These are phyloP conservation scores for Cryptus armator DNA, from an alignment of 2,888 invertebrate genomes.

Conservation along the genomic window DNA sequence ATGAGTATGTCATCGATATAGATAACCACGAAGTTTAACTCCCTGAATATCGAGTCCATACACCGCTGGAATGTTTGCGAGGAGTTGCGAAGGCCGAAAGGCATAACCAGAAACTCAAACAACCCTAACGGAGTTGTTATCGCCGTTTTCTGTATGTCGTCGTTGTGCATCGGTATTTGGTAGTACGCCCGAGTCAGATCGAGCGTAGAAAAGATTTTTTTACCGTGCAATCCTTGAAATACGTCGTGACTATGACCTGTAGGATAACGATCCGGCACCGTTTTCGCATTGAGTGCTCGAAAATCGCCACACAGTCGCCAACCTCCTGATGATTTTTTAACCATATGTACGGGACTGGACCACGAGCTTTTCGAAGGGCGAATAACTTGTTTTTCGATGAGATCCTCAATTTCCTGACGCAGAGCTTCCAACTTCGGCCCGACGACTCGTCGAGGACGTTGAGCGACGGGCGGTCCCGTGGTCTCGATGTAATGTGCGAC, in stretches of 20 bases:
- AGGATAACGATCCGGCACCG: slow-evolving; percentile 77
- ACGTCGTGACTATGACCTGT: slow-evolving; percentile 75
- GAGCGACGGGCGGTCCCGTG: slow-evolving; percentile 77
- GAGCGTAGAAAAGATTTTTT: slow-evolving; percentile 69
- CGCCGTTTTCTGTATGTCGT: slow-evolving; percentile 58
- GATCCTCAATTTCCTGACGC: slow-evolving; percentile 75
- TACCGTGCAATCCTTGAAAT: slow-evolving; percentile 64
- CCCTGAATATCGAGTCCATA: slow-evolving; percentile 73
- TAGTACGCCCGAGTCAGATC: slow-evolving; percentile 72
- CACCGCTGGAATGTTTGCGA: slow-evolving; percentile 79
- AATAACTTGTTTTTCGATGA: slow-evolving; percentile 81
- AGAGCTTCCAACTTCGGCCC: slow-evolving; percentile 76
- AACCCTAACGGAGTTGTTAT: slow-evolving; percentile 76
- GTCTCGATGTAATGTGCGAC: slow-evolving; percentile 77
- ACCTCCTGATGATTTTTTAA: slow-evolving; percentile 70
- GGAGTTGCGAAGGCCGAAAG: slow-evolving; percentile 78
- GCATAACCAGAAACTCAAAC: slow-evolving; percentile 77
- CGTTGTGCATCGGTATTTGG: slow-evolving; percentile 71
- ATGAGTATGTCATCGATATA: slow-evolving; percentile 76
- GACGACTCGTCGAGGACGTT: slow-evolving; percentile 76
- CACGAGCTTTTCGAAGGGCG: slow-evolving; percentile 82
- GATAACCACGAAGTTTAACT: slow-evolving; percentile 70
- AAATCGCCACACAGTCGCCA: slow-evolving; percentile 63
- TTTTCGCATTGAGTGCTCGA: slow-evolving; percentile 73
- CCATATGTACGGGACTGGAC: slow-evolving; percentile 81